phyloP scores from a whole-genome alignment of 2,113 vertebrate genomes.

The Rhea americana region DNA sequence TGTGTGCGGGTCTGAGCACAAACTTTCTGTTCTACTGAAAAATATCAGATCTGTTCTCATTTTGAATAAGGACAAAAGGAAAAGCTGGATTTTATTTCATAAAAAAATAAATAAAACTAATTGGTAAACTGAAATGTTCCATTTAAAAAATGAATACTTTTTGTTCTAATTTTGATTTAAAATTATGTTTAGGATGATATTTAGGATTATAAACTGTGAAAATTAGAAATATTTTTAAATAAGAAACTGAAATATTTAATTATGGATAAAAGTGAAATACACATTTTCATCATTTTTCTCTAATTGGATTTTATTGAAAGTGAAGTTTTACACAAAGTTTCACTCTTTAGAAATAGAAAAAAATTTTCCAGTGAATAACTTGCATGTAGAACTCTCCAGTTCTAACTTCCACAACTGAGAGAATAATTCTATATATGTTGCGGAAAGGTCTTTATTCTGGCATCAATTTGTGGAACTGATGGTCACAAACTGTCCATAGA shows the following conservation, averaged over 20 bases:
- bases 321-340: not conserved
- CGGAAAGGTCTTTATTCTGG: not conserved
- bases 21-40: not conserved
- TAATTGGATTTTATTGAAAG: not conserved
- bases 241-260: not conserved
- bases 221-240: not conserved
- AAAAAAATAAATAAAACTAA: conserved; percentile 8
- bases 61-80: not conserved
- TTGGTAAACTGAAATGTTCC: not conserved
- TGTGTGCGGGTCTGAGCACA: not conserved
- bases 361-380: not conserved
- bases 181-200: not conserved
- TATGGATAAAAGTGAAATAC: not conserved
- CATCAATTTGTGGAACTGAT: not conserved
- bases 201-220: not conserved
- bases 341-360: not conserved
- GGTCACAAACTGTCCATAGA: not conserved
- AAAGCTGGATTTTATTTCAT: not conserved
- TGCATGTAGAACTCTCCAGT: not conserved
- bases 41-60: conserved; percentile 21
- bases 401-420: not conserved
- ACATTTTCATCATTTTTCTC: not conserved
- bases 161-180: not conserved
- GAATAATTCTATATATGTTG: not conserved
- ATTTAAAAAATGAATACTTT: not conserved